phyloP scores from a whole-genome alignment of 2,888 invertebrate genomes.

The Dromius quadrimaculatus region DNA sequence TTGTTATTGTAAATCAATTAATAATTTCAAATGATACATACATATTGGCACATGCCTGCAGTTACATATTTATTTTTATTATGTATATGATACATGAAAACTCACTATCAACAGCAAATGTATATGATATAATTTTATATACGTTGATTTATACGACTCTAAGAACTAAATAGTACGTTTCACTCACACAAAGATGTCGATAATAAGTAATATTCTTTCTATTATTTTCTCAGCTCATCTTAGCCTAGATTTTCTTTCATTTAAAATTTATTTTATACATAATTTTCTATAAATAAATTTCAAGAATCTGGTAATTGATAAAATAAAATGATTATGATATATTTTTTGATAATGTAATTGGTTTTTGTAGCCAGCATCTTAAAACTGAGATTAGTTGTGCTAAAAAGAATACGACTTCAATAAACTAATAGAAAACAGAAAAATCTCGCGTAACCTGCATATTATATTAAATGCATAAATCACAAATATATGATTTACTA shows the following conservation, averaged over 20 bases:
- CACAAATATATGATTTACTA: slow-evolving; percentile 43
- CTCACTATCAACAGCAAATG: slow-evolving; percentile 30
- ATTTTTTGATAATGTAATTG: too few relatives aligned
- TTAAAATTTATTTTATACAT: too few relatives aligned
- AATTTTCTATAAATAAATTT: too few relatives aligned
- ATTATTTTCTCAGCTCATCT: too few relatives aligned
- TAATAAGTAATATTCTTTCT: too few relatives aligned
- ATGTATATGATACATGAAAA: slow-evolving; percentile 27
- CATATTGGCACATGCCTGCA: slow-evolving; percentile 49
- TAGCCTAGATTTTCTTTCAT: too few relatives aligned
- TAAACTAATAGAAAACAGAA: slow-evolving; percentile 35
- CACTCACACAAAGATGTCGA: slow-evolving; percentile 44
- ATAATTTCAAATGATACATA: slow-evolving; percentile 11
- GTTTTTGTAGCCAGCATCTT: too few relatives aligned
- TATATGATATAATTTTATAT: slow-evolving; percentile 34
- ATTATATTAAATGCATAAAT: slow-evolving; percentile 32
- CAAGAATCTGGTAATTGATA: too few relatives aligned
- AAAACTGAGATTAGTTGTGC: background rate
- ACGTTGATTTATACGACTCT: slow-evolving; percentile 23
- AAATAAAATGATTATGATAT: too few relatives aligned
- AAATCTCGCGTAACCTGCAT: slow-evolving; percentile 5
- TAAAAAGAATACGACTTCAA: slow-evolving; percentile 1
- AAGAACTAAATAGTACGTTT: slow-evolving; percentile 43
- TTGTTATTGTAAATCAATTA: slow-evolving; percentile 34
- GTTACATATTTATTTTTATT: slow-evolving; percentile 22